phyloP scores from a whole-genome alignment of 1,140 invertebrate species.

The Phymastichus coffea region DNA sequence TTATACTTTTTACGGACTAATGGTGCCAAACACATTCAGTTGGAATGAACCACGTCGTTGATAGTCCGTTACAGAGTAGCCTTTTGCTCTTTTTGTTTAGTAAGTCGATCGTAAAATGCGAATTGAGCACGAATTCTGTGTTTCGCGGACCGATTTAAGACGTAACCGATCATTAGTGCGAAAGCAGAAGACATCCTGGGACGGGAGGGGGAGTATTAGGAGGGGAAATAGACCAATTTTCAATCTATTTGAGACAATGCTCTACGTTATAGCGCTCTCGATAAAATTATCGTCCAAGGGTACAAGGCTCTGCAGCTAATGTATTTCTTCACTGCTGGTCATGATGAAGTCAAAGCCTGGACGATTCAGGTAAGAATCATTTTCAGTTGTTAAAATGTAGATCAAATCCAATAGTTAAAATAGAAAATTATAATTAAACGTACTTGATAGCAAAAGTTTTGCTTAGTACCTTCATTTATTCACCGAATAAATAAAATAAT shows the following conservation, averaged over 20 bases:
- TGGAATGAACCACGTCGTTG: not conserved
- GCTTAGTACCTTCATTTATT: too few species aligned
- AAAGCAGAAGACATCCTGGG: not conserved
- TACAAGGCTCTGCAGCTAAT: conserved; percentile 94
- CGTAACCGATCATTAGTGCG: conserved; percentile 19
- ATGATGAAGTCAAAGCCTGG: conserved; percentile 99
- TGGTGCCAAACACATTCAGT: too few species aligned
- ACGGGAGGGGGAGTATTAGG: not conserved
- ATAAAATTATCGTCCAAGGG: conserved; percentile 97
- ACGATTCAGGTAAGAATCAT: conserved; percentile 82
- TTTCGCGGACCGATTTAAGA: conserved; percentile 9
- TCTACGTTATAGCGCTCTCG: conserved; percentile 70
- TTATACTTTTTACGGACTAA: too few species aligned
- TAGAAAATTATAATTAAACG: not conserved
- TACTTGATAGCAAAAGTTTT: too few species aligned
- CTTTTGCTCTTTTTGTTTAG: too few species aligned
- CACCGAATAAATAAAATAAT: too few species aligned
- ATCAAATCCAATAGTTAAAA: not conserved
- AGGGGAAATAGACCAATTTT: conserved; percentile 15
- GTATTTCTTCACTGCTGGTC: conserved; percentile 97
- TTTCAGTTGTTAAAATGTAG: conserved; percentile 4
- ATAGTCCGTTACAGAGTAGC: not conserved
- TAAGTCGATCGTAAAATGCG: conserved; percentile 17
- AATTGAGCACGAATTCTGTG: conserved; percentile 14
- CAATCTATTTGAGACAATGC: conserved; percentile 3